phyloP scores from a whole-genome alignment of 1,140 invertebrate genomes.

The Drosophila grimshawi region DNA sequence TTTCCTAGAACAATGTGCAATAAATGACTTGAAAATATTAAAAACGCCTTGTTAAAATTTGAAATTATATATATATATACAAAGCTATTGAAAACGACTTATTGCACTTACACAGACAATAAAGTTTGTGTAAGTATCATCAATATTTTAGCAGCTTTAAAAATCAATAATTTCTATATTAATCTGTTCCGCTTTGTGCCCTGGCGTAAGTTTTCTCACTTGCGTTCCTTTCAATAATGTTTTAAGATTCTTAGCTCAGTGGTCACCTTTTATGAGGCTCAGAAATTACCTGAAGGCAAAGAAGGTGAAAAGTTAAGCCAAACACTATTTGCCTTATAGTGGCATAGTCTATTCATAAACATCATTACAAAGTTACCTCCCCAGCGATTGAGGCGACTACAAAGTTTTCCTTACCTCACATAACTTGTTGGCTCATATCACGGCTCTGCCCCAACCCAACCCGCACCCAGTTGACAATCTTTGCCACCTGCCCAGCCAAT shows the following conservation, averaged over 20 bases:
- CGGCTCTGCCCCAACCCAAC: not conserved
- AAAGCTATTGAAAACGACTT: too few relatives aligned
- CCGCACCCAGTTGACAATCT: not conserved
- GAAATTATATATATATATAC: too few relatives aligned
- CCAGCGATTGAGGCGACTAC: conserved; percentile 62
- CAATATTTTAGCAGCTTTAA: too few relatives aligned
- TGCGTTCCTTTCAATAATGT: not conserved
- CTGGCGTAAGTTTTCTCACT: too few relatives aligned
- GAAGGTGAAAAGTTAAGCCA: conserved; percentile 28
- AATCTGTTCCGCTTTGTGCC: too few relatives aligned
- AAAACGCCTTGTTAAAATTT: too few relatives aligned
- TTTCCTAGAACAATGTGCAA: too few relatives aligned
- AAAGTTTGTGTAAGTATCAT: too few relatives aligned
- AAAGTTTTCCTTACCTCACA: conserved; percentile 67
- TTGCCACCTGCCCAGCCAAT: conserved; percentile 48
- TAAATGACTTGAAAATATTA: too few relatives aligned
- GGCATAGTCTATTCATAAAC: conserved; percentile 65
- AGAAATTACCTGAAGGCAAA: conserved; percentile 10
- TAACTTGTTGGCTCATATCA: conserved; percentile 54
- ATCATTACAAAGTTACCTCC: conserved; percentile 74
- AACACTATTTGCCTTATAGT: conserved; percentile 21
- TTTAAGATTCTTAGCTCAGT: conserved; percentile 8
- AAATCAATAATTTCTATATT: too few relatives aligned
- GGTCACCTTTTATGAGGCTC: conserved; percentile 8
- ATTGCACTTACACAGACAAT: too few relatives aligned